Evolutionary conservation across 2,797 vertebrate genomes (phyloP).

Genomic region (Pipistrellus pipistrellus): DNA sequence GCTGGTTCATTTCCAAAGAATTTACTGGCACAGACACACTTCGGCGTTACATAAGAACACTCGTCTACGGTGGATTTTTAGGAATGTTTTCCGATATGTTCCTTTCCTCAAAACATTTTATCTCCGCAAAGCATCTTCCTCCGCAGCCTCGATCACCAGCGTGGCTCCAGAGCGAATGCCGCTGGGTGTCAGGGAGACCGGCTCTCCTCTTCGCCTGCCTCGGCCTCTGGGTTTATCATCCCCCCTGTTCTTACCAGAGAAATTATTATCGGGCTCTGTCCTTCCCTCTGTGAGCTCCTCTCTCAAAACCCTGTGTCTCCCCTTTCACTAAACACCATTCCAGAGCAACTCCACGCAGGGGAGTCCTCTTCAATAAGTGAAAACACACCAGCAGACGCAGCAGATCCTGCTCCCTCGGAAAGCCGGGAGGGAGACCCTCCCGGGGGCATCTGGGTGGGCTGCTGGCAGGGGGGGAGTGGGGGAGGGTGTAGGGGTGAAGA

Average conservation of each 20-base stretch:
- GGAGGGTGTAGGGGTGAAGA: not conserved
- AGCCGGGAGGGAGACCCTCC: not conserved
- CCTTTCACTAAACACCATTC: not conserved
- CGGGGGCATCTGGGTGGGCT: not conserved
- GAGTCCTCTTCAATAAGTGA: not conserved
- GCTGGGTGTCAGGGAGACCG: not conserved
- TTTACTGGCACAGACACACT: not conserved
- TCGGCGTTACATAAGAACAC: not conserved
- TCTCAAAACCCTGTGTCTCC: not conserved
- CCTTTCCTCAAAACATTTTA: constrained; percentile 48
- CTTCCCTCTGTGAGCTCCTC: not conserved
- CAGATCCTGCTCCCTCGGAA: not conserved
- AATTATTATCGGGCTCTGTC: not conserved
- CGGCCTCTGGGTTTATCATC: not conserved
- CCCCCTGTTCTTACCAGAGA: not conserved
- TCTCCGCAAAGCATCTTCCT: constrained; percentile 28
- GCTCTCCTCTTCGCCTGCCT: not conserved
- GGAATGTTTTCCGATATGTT: not conserved
- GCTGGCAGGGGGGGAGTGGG: no score
- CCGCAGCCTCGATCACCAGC: constrained; percentile 31
- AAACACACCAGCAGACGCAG: not conserved
- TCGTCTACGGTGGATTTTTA: not conserved
- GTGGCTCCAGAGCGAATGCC: not conserved
- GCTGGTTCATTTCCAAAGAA: not conserved
- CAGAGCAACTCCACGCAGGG: not conserved